Evolutionary conservation across 2,888 invertebrate species (phyloP), one percentile per base, ranked within the genome.

Genomic region (Odontomyia ornata): DNA sequence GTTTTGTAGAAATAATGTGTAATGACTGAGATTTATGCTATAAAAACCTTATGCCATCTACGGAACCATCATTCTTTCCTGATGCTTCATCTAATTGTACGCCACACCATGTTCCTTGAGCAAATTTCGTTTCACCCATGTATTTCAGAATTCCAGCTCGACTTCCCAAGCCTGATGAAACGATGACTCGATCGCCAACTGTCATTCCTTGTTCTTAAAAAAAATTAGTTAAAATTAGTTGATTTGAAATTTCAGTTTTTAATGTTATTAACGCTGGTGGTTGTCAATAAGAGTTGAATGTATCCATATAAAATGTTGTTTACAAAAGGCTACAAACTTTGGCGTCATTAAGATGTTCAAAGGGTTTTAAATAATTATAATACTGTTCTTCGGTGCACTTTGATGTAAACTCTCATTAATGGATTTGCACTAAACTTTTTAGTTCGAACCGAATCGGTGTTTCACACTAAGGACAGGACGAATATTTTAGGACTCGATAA

Each of bases 51-150:
- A 93, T 93, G 76, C 96, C 97, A 80, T 93, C 95, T 43, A 98
- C 96, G 71, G 95, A 92, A 77, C 99, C 98, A 84, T 99, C 97
- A 86, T 99, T 98, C 88, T 98, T 98, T 75, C 99, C 99, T 78
- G 93, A 88, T 0, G 96, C 93, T 80, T 97, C 96, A 84, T 98
- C 97, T 81, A 99, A 89, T 86, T 98, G 97, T 23, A 99, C 93
- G 27, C 98, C 98, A 79, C 95, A 97, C 98, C 98, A 98, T 81
- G 96, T 92, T 46, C 98, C 98, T 46, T 92, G 87, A 0, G 98
- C 97, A 86, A 98, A 98, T 83, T 96, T 94, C 43, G 98, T 95
- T 72, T 89, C 88, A 28, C 98, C 98, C 80, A 97, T 90, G 85
- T 91, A 98, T 81, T 93, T 90, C 75, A 98, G 89, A 52, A 93